Base-by-base conservation (phyloP, 2,888 invertebrate genomes). In the Tigriopus californicus region DNA sequence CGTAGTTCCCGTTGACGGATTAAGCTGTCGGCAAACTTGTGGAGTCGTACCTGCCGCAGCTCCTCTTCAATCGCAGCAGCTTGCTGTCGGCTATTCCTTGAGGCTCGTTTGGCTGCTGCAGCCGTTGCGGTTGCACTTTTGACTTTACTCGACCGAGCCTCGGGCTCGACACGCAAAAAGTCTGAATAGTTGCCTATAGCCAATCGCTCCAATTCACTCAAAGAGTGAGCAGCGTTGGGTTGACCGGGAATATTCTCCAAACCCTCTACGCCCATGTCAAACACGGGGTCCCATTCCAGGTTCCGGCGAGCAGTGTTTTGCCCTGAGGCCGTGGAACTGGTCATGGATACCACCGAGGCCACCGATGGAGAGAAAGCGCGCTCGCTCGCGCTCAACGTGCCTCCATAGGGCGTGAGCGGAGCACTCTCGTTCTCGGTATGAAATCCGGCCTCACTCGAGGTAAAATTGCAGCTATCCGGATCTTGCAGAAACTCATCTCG, bases 171-270 rank as follows among this genome's bases (percentile, higher is more conserved):
- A 1, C 41, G n/a, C 11, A 59, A 41, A 33, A 52, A 40, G 12
- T 53, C 44, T 13, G 48, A 49, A 52, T 52, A 59, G 22, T 59
- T 59, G 11, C 49, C 49, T 22, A 59, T 59, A 13, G 59, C 52
- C 13, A 59, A 42, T 53, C 53, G 51, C 18, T 59, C 59, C 59
- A 59, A 41, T 13, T 51, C 22, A 42, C 49, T 20, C 13, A 49
- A 25, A 1, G 40, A 58, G 5, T n/a, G 12, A 20, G 40, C 47
- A 15, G 49, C 47, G 4, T 48, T n/a, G 13, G 18, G 20, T 20
- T 44, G 56, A n/a, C 20, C 22, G 2, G 40, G 33, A 4, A 25
- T 33, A 8, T 46, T 46, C 20, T 46, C 52, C 13, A 46, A 20
- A 18, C 46, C 44, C 1, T 42, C 40, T 11, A 40, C 40, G 15